Evolutionary conservation across 1,140 invertebrate species (phyloP).

Genomic region (Atta colombica): DNA sequence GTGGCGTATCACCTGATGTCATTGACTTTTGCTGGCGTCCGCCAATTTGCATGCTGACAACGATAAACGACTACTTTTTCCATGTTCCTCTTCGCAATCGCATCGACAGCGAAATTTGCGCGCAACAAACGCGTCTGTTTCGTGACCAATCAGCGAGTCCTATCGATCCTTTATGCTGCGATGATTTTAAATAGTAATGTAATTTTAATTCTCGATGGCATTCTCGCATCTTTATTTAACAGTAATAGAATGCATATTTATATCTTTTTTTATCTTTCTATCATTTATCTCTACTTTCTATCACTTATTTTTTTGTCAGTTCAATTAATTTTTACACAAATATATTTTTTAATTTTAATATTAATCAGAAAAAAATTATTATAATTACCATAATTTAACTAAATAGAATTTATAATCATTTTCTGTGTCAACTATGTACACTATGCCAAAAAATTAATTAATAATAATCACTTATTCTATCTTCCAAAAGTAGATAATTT

Average conservation of each 20-base stretch:
- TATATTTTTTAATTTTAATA: neutral
- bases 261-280: neutral
- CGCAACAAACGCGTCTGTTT: neutral
- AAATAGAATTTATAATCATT: too few species aligned
- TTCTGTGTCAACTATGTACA: too few species aligned
- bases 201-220: too few species aligned
- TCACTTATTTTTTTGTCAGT: neutral
- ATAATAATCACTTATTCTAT: too few species aligned
- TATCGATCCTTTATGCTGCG: neutral
- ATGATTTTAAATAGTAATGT: neutral
- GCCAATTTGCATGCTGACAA: slow-evolving; percentile 70
- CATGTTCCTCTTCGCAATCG: slow-evolving; percentile 27
- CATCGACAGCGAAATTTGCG: slow-evolving; percentile 31
- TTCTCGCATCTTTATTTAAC: neutral
- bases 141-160: neutral
- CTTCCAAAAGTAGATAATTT: too few species aligned
- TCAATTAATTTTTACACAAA: neutral
- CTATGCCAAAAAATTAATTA: too few species aligned
- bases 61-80: slow-evolving; percentile 48
- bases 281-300: neutral
- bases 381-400: too few species aligned
- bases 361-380: neutral
- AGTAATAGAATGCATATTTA: neutral
- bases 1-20: slow-evolving; percentile 62
- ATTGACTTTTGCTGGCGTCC: slow-evolving; percentile 68